A percentile compares a stretch with the other conserved stretches of the same genome.
Evolutionary conservation across 2,888 invertebrate genomes (phyloP).

Genomic region (Ashinkailepas kermadecensis): DNA sequence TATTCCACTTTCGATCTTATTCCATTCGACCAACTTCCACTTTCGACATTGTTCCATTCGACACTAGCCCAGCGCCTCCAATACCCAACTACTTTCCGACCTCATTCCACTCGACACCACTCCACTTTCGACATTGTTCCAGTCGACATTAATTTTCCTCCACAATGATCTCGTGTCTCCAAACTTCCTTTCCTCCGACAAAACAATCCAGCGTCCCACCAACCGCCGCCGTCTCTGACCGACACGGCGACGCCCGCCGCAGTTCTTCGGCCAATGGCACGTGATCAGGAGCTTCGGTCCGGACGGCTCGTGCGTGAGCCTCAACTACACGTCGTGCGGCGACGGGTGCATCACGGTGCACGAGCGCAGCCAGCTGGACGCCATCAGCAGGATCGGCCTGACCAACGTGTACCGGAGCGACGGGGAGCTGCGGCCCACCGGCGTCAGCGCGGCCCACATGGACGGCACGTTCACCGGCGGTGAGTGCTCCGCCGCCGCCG

Average conservation of each 20-base stretch:
- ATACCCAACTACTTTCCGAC: no score
- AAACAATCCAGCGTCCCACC: no score
- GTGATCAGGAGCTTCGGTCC: neutral
- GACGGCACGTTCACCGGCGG: neutral
- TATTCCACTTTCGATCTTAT: no score
- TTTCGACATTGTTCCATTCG: no score
- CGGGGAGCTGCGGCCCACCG: neutral
- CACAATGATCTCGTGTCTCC: no score
- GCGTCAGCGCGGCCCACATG: neutral
- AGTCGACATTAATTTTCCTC: no score
- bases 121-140: no score
- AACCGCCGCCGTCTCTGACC: neutral
- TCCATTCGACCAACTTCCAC: no score
- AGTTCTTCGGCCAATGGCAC: neutral
- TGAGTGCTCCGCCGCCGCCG: neutral
- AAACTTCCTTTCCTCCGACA: no score
- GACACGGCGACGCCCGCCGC: neutral
- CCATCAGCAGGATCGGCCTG: neutral
- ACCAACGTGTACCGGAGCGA: neutral
- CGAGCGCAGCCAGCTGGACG: neutral
- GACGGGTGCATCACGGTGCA: neutral
- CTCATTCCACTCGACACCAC: no score
- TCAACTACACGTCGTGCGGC: slow-evolving; percentile 7
- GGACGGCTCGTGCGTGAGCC: neutral
- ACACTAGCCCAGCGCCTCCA: no score